Conservation (phyloP, 2,797 vertebrate genomes). For the Tragelaphus eurycerus region DNA sequence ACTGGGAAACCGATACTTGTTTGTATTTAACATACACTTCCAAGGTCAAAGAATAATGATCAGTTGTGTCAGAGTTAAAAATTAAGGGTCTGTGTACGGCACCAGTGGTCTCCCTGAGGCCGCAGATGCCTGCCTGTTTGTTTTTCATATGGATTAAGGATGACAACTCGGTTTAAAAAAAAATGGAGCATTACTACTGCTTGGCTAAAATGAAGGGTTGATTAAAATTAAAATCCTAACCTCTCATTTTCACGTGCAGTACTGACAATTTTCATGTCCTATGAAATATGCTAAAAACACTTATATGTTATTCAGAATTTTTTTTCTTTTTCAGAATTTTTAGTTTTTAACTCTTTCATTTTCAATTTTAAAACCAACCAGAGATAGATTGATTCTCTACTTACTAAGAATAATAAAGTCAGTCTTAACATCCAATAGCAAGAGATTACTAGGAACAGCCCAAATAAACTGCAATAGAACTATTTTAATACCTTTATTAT, state of each 20-base stretch:
- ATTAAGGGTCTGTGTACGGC: not conserved
- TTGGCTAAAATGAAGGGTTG: not conserved
- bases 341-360: not conserved
- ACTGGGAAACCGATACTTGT: not conserved
- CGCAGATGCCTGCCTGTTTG: not conserved
- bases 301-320: not conserved
- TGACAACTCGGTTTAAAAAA: not conserved
- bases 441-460: not conserved
- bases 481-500: not conserved
- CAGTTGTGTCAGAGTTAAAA: not conserved
- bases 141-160: not conserved
- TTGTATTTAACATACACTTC: not conserved
- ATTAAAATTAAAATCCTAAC: not conserved
- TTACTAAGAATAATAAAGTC: constrained; percentile 1
- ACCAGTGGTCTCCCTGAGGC: not conserved
- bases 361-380: not conserved
- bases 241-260: not conserved
- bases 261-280: not conserved
- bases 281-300: not conserved
- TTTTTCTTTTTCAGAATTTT: not conserved
- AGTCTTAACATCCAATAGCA: not conserved
- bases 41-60: not conserved
- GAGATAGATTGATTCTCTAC: not conserved
- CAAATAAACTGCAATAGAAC: not conserved
- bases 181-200: not conserved